Base-by-base conservation (phyloP, 92 coral and sea anemone genomes). In the Actinernus sp. region DNA sequence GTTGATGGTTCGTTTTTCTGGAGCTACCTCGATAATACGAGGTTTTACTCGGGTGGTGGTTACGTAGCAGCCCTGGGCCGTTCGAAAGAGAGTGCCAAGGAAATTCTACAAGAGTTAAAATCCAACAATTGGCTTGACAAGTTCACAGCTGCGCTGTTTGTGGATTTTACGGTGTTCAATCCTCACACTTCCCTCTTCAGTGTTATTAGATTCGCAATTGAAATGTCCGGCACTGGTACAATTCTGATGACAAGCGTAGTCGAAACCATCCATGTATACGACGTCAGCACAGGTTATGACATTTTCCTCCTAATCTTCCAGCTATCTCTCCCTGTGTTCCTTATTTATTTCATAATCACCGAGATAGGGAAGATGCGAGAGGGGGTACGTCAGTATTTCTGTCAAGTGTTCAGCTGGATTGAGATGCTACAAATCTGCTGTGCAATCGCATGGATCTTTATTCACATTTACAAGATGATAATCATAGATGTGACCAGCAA, bases 181-280 rank as follows among this genome's bases (percentile, higher is more conserved):
- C 50, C 82, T 5, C 60, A 53, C 6, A 77, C 67, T 1, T 64
- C 71, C n/a, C 88, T 82, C 23, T 82, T 82, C 28, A 63, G 74
- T 28, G 44, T 38, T 12, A 76, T 82, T 13, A 57, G 64, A 58
- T 57, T 82, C 21, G 30, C 58, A 11, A 56, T 73, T 1, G 88
- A 82, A 56, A 55, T 37, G 51, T 73, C 75, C 0, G 26, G 76
- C 23, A 33, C 58, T 25, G 88, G 88, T 13, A 28, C 73, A 34
- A 69, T 73, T 25, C 63, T 27, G 25, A 38, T 56, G 6, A 65
- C 50, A 14, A 31, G 28, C 25, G 53, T 58, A 46, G 41, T 82
- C 36, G 61, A 63, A 1, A 41, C 76, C n/a, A 65, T 82, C 14
- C 71, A 51, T 34, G 72, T 82, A 9, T 82, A 82, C 39, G 73